phyloP scores from a whole-genome alignment of 2,113 vertebrate species.

The Chaetops frenatus region DNA sequence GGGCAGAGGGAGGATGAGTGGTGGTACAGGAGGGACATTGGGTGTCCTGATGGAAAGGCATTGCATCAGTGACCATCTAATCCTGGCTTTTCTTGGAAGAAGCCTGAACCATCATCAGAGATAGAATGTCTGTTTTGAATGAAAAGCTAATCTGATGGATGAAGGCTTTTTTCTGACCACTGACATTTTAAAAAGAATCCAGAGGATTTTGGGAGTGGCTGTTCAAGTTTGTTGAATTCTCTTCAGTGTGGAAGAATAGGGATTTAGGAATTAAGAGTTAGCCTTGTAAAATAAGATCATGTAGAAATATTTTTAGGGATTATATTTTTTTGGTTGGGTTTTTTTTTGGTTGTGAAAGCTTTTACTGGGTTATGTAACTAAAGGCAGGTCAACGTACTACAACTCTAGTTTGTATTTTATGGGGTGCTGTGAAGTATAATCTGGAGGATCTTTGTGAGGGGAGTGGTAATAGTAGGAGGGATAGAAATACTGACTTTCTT shows the following conservation, averaged over 20 bases:
- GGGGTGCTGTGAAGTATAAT: not conserved
- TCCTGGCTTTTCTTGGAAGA: not conserved
- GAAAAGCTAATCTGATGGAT: not conserved
- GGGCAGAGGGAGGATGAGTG: not conserved
- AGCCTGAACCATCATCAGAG: not conserved
- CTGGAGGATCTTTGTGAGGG: not conserved
- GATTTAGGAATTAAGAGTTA: not conserved
- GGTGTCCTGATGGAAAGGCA: not conserved
- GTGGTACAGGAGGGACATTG: not conserved
- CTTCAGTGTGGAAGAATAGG: not conserved
- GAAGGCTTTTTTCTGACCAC: not conserved
- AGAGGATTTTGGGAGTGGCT: not conserved
- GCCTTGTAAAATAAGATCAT: not conserved
- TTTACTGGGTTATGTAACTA: not conserved
- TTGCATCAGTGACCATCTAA: not conserved
- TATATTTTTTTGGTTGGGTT: not conserved
- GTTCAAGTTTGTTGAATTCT: constrained; percentile 4
- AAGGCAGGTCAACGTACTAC: not conserved
- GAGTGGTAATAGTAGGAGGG: not conserved
- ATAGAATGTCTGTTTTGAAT: not conserved
- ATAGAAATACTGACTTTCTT: not conserved
- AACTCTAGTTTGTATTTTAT: not conserved
- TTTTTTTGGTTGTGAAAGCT: not conserved
- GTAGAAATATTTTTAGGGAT: not conserved
- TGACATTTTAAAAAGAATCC: constrained; percentile 39